Evolutionary conservation across 1,140 invertebrate species (phyloP).

Genomic region (Gonatopus flavifemur): DNA sequence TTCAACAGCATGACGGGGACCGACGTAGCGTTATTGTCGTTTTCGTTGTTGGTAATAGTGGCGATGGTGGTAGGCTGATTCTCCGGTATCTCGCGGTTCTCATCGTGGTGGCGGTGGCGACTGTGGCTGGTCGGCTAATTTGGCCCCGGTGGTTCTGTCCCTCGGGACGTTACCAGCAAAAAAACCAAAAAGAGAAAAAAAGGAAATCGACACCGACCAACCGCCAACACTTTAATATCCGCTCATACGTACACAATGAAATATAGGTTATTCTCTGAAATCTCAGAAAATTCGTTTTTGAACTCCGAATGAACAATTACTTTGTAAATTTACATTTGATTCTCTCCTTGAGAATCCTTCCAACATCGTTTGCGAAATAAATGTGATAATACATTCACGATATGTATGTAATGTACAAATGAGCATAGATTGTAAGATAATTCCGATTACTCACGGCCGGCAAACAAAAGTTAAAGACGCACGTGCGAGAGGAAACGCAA

Average conservation of each 20-base stretch:
- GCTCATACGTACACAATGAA: no score
- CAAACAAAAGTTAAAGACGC: slow-evolving; percentile 31
- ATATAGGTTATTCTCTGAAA: no score
- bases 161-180: slow-evolving; percentile 1
- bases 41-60: no score
- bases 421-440: slow-evolving; percentile 26
- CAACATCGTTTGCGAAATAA: slow-evolving; percentile 10
- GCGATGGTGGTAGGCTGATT: no score
- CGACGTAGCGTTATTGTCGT: no score
- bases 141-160: slow-evolving; percentile 3
- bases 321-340: no score
- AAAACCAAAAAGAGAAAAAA: background rate
- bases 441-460: slow-evolving; percentile 36
- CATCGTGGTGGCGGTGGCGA: slow-evolving; percentile 26
- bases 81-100: slow-evolving; percentile 34
- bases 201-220: background rate
- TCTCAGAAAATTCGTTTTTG: no score
- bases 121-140: slow-evolving; percentile 6
- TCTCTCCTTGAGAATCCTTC: slow-evolving; percentile 20
- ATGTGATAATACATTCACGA: slow-evolving; percentile 34
- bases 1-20: no score
- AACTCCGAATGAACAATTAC: no score
- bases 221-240: no score
- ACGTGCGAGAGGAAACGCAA: slow-evolving; percentile 30
- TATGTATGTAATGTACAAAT: slow-evolving; percentile 12